phyloP scores from a whole-genome alignment of 1,140 invertebrate species.

The Plodia interpunctella region DNA sequence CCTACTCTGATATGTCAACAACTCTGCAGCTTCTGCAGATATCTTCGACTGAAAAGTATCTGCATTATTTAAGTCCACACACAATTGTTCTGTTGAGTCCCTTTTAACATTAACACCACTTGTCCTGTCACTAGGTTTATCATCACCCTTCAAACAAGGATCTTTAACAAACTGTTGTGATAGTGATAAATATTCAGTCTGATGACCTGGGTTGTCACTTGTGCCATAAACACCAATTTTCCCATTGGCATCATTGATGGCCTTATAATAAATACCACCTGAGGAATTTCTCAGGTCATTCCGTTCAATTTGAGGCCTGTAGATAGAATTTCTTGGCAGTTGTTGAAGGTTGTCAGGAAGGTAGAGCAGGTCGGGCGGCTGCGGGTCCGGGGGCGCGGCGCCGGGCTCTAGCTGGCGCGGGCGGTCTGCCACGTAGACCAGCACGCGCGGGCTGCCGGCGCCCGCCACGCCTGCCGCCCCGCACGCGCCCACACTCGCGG shows the following conservation, averaged over 20 bases:
- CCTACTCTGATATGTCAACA: constrained; percentile 47
- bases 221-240: constrained; percentile 39
- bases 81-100: constrained; percentile 35
- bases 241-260: constrained; percentile 43
- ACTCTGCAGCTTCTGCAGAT: constrained; percentile 41
- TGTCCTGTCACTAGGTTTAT: constrained; percentile 29
- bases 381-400: constrained; percentile 43
- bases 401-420: constrained; percentile 66
- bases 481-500: constrained; percentile 66
- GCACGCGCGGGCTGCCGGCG: constrained; percentile 64
- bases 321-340: constrained; percentile 38
- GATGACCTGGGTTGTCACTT: constrained; percentile 32
- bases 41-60: constrained; percentile 48
- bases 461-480: constrained; percentile 62
- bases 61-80: constrained; percentile 43
- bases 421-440: constrained; percentile 66
- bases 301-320: constrained; percentile 37
- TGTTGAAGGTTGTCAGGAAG: constrained; percentile 43
- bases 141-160: constrained; percentile 37
- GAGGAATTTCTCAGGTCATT: constrained; percentile 37
- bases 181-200: constrained; percentile 40
- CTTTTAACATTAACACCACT: constrained; percentile 31
- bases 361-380: constrained; percentile 40
- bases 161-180: constrained; percentile 53
- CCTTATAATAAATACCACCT: constrained; percentile 46